Evolutionary conservation across 2,797 vertebrate genomes (phyloP).

Genomic region (Bufotes viridis): DNA sequence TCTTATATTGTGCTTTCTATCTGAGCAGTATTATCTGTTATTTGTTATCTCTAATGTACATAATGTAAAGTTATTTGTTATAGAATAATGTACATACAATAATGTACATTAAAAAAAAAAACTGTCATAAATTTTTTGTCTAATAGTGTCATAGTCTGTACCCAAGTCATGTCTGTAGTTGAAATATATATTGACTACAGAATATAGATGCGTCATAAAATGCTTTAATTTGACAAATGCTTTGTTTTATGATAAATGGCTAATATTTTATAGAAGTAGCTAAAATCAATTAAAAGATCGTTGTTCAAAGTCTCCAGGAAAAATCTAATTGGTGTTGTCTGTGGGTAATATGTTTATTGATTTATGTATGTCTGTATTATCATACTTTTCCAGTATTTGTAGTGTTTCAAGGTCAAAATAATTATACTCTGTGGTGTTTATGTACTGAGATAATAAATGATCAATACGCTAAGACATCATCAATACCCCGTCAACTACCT

Average conservation of each 20-base stretch:
- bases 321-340: not conserved
- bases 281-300: conserved; percentile 43
- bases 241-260: conserved; percentile 7
- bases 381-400: conserved; percentile 9
- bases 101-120: too few species aligned
- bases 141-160: not conserved
- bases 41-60: too few species aligned
- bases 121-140: too few species aligned
- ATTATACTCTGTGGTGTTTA: not conserved
- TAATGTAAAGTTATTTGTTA: too few species aligned
- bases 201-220: not conserved
- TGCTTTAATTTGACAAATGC: conserved; percentile 21
- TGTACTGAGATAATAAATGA: not conserved
- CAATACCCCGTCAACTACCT: not conserved
- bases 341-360: not conserved
- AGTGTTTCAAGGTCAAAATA: conserved; percentile 16
- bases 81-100: too few species aligned
- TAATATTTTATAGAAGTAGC: not conserved
- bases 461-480: not conserved
- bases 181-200: not conserved
- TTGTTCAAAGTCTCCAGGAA: conserved; percentile 21
- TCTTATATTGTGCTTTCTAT: too few species aligned
- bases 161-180: not conserved
- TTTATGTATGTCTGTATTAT: not conserved
- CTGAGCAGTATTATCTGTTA: too few species aligned